These are phyloP conservation scores for Papilio glaucus DNA, from an alignment of 1,140 invertebrate genomes.

Conservation along the genomic window DNA sequence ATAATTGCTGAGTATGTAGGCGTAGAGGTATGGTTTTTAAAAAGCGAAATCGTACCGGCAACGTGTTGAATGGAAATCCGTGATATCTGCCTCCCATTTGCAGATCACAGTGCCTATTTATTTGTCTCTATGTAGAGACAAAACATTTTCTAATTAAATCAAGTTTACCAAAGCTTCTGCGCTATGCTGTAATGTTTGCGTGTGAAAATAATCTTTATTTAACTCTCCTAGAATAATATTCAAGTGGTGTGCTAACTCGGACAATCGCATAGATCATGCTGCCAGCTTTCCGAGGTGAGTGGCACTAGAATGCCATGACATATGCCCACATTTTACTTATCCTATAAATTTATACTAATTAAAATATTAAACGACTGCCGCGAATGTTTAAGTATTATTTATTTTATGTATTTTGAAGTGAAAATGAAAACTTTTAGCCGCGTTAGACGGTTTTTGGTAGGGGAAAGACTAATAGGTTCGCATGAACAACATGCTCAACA, in stretches of 20 bases:
- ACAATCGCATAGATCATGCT: conserved; percentile 25
- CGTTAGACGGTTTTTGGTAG: too few relatives aligned
- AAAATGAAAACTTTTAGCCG: too few relatives aligned
- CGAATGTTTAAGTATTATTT: not conserved
- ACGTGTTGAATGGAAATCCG: too few relatives aligned
- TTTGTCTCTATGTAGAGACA: not conserved
- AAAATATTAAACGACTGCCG: conserved; percentile 12
- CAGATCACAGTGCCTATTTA: not conserved
- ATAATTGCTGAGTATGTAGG: too few relatives aligned
- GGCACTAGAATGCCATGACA: conserved; percentile 29
- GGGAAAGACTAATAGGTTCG: too few relatives aligned
- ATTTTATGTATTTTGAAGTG: too few relatives aligned
- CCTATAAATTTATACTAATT: conserved; percentile 28
- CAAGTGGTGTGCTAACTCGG: conserved; percentile 21
- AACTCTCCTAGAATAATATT: conserved; percentile 12
- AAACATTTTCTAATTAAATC: not conserved
- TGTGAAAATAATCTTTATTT: conserved; percentile 20
- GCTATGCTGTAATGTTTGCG: not conserved
- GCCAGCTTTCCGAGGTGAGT: conserved; percentile 13
- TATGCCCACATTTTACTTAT: conserved; percentile 29
- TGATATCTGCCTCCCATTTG: too few relatives aligned
- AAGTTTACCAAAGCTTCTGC: not conserved
- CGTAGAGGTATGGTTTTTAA: too few relatives aligned
- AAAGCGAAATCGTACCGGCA: too few relatives aligned
- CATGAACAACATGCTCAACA: too few relatives aligned